Evolutionary conservation across 1,140 invertebrate species (phyloP), one percentile per base, ranked within the genome.

Genomic region (Helicoverpa armigera): DNA sequence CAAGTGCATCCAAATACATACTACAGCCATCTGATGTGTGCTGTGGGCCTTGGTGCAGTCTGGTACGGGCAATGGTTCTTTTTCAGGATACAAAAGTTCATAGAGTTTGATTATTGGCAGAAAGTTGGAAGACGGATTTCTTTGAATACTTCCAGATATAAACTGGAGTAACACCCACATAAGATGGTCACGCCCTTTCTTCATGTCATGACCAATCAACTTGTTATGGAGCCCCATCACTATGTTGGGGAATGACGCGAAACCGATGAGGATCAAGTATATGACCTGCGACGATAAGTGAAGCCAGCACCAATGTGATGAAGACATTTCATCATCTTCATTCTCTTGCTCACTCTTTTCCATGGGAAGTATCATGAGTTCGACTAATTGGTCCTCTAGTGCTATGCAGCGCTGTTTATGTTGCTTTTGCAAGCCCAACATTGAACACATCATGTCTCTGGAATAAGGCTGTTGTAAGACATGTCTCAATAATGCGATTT

Each of bases 121-220:
- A 90, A 99, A 99, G 90, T 98, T 98, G 5, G 97, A 97, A 29
- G 99, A 91, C 0, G 98, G 98, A 95, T 99, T 99, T 84, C 98
- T 97, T 94, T 99, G 98, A 88, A 99, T 99, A 89, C 98, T 99
- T 63, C 98, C 98, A 2, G 98, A 99, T 81, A 99, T 99, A 89
- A 99, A 99, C 93, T 99, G 99, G 9, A 99, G 92, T n/a, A 99
- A 94, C 4, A 99, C 98, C 99, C 99, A 99, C 98, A 99, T 99
- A 0, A 99, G 93, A 87, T 99, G 98, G 95, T 99, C 98, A 67
- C 99, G 95, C 0, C 98, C 98, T 94, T 98, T 98, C 67, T 97
- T 96, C 86, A 98, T 96, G 89, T 98, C 98, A 85, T 97, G 96
- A 9, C 97, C 97, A 48, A 97, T 96, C 10, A 99, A 93, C 96